These are phyloP conservation scores for Papilio gigon DNA, from an alignment of 2,888 invertebrate genomes.

Conservation along the genomic window DNA sequence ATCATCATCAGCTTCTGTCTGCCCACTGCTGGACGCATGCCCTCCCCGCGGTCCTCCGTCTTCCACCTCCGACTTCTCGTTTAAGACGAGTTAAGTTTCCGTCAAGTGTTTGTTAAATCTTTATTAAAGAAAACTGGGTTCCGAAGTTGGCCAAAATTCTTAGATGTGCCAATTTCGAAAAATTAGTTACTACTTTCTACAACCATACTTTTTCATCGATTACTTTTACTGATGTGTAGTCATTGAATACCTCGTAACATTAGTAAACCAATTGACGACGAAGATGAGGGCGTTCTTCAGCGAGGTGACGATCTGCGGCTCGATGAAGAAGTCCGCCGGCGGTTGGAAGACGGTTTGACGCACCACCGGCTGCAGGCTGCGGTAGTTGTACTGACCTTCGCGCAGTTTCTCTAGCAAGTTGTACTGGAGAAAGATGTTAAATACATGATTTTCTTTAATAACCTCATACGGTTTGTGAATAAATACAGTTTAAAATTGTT, in stretches of 20 bases:
- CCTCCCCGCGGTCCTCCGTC: too few species aligned
- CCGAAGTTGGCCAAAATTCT: too few species aligned
- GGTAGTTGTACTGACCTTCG: conserved; percentile 68
- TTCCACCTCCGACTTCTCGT: too few species aligned
- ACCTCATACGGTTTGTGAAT: too few species aligned
- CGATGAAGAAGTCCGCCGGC: conserved; percentile 47
- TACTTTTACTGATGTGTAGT: not conserved
- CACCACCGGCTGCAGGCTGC: conserved; percentile 64
- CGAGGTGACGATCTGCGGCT: conserved; percentile 56
- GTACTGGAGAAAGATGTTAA: conserved; percentile 54
- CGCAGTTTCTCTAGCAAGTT: conserved; percentile 61
- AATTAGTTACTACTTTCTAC: not conserved
- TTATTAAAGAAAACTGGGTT: too few species aligned
- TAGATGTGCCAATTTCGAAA: too few species aligned
- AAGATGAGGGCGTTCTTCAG: conserved; percentile 53
- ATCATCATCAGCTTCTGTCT: too few species aligned
- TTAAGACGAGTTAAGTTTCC: too few species aligned
- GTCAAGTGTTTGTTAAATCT: too few species aligned
- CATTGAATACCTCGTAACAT: conserved; percentile 58
- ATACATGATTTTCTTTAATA: too few species aligned
- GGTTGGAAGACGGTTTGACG: conserved; percentile 62
- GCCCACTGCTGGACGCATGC: too few species aligned
- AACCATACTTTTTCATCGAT: not conserved
- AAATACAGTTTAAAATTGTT: too few species aligned
- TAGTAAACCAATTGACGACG: conserved; percentile 57